Evolutionary conservation across 2,888 invertebrate species (phyloP).

Genomic region (Acholoe squamosa): DNA sequence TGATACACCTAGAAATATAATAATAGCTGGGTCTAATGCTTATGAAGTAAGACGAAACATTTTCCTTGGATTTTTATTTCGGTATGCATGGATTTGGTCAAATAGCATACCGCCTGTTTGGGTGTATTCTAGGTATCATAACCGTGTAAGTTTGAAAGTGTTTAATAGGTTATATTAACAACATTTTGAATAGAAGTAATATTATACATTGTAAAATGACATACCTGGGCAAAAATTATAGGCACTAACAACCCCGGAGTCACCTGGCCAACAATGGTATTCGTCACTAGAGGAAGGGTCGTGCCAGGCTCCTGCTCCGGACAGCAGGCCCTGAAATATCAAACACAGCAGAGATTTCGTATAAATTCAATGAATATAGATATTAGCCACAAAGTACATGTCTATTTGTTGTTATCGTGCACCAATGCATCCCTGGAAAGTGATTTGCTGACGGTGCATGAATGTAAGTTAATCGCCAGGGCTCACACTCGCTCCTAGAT

Average conservation of each 20-base stretch:
- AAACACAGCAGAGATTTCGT: neutral
- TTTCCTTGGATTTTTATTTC: no score
- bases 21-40: neutral
- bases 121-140: no score
- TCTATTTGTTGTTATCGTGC: neutral
- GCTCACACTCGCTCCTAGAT: neutral
- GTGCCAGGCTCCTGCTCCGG: slow-evolving; percentile 36
- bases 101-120: no score
- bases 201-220: no score
- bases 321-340: slow-evolving; percentile 42
- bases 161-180: no score
- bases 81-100: no score
- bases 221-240: slow-evolving; percentile 6
- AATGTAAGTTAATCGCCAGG: neutral
- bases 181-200: no score
- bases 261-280: slow-evolving; percentile 50
- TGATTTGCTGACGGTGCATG: no score
- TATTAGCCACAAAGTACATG: neutral
- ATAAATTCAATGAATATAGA: neutral
- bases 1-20: slow-evolving; percentile 63
- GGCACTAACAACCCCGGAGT: neutral
- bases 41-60: no score
- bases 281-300: slow-evolving; percentile 39
- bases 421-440: no score
- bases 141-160: no score